Evolutionary conservation across 2,888 invertebrate species (phyloP), one percentile per base, ranked within the genome.

Genomic region (Synanthedon myopaeformis): DNA sequence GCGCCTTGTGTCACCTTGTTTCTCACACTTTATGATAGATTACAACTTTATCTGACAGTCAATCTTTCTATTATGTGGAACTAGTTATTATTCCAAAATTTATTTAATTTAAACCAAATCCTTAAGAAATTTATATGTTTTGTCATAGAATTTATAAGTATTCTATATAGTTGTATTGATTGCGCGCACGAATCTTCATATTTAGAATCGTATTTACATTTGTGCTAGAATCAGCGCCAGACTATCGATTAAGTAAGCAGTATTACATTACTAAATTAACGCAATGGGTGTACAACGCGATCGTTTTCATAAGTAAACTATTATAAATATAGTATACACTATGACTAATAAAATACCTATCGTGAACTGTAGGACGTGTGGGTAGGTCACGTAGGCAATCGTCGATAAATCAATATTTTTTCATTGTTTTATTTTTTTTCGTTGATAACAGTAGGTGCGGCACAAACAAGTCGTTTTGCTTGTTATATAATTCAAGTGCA

Each of bases 351-450:
- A 56, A 53, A 49, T 35, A 52, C 11, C 35, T 65, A 64, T 67
- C 69, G 61, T 69, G 79, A 77, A 62, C 56, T 54, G 58, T 52
- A 55, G 57, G 59, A 72, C 69, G 76, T 77, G 79, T 72, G 71
- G 76, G 77, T 82, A 81, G 83, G 83, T 83, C 83, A 82, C 80
- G 83, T 82, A 77, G 66, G 65, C 69, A 67, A 57, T 35, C 45
- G 35, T 35, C 13, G 45, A 45, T 45, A 45, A 45, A 45, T n/a
- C 5, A 13, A 45, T 42, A 42, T 42, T 42, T 42, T 2, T 5
- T 13, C n/a, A 13, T 13, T 45, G 14, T 45, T 45, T n/a, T 45
- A n/a, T 6, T 45, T 42, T 45, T 45, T 45, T 45, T 2, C 14
- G 13, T 14, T 45, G 45, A 45, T 45, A 45, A 45, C 12, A 45